Percentiles rank a stretch among this genome's conserved stretches.
Evolutionary conservation across 1,140 invertebrate genomes (phyloP).

Genomic region (Probaryconus sp.): DNA sequence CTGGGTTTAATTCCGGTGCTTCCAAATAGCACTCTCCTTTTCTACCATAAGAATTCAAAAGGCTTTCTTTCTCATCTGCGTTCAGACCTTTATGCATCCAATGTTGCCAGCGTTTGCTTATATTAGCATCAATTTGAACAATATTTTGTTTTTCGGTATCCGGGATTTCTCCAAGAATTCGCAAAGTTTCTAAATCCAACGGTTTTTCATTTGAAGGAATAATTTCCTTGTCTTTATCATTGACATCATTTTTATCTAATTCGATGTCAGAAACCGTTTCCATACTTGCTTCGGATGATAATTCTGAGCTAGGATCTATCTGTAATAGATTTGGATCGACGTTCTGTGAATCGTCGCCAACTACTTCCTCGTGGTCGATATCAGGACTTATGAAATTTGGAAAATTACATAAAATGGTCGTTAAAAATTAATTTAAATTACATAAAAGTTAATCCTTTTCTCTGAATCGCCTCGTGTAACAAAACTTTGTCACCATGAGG

Average conservation of each 20-base stretch:
- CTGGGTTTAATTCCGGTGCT: conserved; percentile 29
- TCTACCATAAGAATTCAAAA: conserved; percentile 5
- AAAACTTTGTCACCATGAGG: no score
- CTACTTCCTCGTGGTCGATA: conserved; percentile 12
- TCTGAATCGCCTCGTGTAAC: no score
- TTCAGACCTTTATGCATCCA: conserved; percentile 24
- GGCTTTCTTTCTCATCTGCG: conserved; percentile 9
- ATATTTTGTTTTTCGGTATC: not conserved
- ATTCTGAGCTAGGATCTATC: not conserved
- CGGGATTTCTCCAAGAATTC: conserved; percentile 17
- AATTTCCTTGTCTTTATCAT: not conserved
- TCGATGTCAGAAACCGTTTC: not conserved
- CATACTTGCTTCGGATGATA: no score
- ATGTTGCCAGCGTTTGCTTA: conserved; percentile 22
- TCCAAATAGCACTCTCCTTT: conserved; percentile 5
- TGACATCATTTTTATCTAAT: not conserved
- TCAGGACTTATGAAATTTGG: no score
- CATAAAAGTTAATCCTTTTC: no score
- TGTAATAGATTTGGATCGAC: not conserved
- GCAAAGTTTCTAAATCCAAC: not conserved
- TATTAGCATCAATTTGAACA: not conserved
- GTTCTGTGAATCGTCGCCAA: not conserved
- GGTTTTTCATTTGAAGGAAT: not conserved
- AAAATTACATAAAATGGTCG: no score
- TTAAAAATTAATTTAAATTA: no score